Evolutionary conservation across 1,140 invertebrate genomes (phyloP).

Genomic region (Meteorus sp.): DNA sequence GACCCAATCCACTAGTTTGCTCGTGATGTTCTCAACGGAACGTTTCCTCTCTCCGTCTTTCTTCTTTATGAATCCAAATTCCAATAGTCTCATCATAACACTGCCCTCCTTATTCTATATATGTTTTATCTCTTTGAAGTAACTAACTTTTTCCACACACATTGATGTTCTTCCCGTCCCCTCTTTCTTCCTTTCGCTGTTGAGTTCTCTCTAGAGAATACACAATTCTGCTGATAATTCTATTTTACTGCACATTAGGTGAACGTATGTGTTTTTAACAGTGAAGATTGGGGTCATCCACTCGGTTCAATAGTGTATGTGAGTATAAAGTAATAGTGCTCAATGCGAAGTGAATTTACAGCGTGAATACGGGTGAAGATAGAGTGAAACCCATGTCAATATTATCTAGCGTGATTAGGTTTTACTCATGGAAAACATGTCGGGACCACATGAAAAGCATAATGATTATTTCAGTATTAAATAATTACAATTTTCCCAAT

Average conservation of each 20-base stretch:
- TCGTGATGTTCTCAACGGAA: conserved; percentile 9
- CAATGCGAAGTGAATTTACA: not conserved
- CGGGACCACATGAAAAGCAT: no score
- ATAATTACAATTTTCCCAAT: not conserved
- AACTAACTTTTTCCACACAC: not conserved
- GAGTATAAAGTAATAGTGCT: not conserved
- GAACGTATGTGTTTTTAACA: conserved; percentile 11
- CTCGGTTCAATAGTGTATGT: conserved; percentile 9
- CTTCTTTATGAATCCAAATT: no score
- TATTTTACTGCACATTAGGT: conserved; percentile 16
- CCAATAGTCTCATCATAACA: no score
- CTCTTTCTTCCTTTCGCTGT: not conserved
- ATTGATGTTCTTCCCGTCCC: not conserved
- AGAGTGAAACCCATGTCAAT: no score
- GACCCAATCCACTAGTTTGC: conserved; percentile 14
- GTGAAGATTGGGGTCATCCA: conserved; percentile 4
- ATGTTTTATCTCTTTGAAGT: not conserved
- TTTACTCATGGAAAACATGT: no score
- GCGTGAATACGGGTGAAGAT: no score
- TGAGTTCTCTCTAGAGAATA: not conserved
- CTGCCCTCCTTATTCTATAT: not conserved
- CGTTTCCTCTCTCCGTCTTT: conserved; percentile 1
- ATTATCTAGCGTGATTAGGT: no score
- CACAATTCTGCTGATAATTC: not conserved
- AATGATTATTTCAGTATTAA: not conserved